Conservation (phyloP, 2,888 invertebrate species). For the Hermodice carunculata region DNA sequence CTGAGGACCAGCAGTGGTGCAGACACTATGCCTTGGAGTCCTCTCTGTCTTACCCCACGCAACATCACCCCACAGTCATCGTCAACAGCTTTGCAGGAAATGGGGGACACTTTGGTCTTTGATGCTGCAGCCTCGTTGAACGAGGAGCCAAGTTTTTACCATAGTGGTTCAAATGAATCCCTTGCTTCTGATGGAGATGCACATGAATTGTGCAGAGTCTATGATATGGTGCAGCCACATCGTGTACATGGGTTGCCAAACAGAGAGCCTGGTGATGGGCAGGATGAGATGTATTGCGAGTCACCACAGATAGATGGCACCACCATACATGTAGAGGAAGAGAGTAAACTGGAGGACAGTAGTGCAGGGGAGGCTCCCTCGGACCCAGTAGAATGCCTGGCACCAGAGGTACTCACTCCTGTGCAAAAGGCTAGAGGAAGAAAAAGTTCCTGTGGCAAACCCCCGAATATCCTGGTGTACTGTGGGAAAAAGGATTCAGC, state of each 20-base stretch:
- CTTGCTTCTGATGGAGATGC: constrained; percentile 20
- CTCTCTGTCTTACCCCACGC: neutral
- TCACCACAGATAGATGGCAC: too few species aligned
- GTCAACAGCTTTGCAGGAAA: too few species aligned
- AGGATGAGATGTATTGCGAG: too few species aligned
- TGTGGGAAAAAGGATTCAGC: constrained; percentile 60
- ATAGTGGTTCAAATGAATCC: constrained; percentile 30
- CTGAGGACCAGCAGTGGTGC: constrained; percentile 11
- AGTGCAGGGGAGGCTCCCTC: constrained; percentile 25
- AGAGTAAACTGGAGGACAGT: too few species aligned
- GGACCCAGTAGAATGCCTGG: constrained; percentile 24
- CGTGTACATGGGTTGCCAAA: too few species aligned
- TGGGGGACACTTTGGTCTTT: too few species aligned
- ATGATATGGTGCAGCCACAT: too few species aligned
- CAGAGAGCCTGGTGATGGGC: too few species aligned
- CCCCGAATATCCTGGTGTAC: constrained; percentile 67
- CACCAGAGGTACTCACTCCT: constrained; percentile 33
- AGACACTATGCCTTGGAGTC: neutral
- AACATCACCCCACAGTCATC: neutral
- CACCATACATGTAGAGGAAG: too few species aligned
- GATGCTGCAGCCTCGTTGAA: too few species aligned
- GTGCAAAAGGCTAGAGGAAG: neutral
- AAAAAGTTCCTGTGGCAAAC: constrained; percentile 45
- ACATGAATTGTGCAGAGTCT: too few species aligned
- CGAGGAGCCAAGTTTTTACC: too few species aligned